These are phyloP conservation scores for Rhyacophila evoluta DNA, from an alignment of 2,888 invertebrate genomes.

Conservation along the genomic window DNA sequence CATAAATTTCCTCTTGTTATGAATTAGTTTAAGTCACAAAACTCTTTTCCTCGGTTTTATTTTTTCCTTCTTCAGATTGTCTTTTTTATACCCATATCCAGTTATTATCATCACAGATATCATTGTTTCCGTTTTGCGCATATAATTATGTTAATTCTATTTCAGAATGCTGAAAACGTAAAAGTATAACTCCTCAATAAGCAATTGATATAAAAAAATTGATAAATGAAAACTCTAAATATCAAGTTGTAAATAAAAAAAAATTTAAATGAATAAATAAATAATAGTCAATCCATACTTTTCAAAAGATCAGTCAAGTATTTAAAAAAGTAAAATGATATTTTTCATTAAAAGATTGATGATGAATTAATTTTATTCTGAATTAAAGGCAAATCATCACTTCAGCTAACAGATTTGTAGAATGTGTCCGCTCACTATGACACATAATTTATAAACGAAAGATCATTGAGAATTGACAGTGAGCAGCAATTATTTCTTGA, in stretches of 20 bases:
- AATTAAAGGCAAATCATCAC: too few relatives aligned
- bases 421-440: too few relatives aligned
- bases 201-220: background rate
- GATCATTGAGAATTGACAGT: too few relatives aligned
- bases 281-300: background rate
- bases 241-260: background rate
- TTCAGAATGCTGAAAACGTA: conserved; percentile 50
- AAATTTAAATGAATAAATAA: background rate
- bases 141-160: conserved; percentile 56
- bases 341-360: conserved; percentile 6
- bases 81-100: background rate
- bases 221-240: background rate
- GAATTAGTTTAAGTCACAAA: too few relatives aligned
- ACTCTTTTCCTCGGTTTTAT: background rate
- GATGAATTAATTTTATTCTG: too few relatives aligned
- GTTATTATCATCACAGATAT: background rate
- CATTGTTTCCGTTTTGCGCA: background rate
- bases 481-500: too few relatives aligned
- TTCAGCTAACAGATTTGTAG: too few relatives aligned
- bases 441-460: too few relatives aligned
- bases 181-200: background rate
- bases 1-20: too few relatives aligned
- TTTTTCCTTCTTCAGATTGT: background rate
- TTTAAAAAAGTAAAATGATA: conserved; percentile 2
- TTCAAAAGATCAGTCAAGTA: background rate